Base-by-base conservation (phyloP, 2,888 invertebrate genomes). In the Mesoligia furuncula region DNA sequence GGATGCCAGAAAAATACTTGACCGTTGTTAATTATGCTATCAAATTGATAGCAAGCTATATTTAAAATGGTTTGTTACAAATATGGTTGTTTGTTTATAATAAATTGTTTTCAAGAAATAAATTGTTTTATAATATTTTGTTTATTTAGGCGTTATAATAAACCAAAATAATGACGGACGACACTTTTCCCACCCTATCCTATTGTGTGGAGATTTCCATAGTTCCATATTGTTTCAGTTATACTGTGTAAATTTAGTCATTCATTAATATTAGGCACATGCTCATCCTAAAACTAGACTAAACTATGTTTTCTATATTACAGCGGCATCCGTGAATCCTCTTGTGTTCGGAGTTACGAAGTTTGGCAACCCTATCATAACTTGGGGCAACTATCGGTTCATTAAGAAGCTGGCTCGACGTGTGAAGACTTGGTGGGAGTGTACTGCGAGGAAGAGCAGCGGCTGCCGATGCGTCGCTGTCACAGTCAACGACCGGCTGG, bases 341-440 rank as follows among this genome's bases (percentile, higher is more conserved):
- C 87, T 95, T 13, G 93, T 92, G 71, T 95, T 94, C 79, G 94
- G 93, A 71, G 91, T 87, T 75, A 95, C 95, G 0, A 93, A 90
- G 82, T 95, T 94, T 54, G 95, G 96, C 0, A 95, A 96, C 78
- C 95, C 95, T 0, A 93, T 92, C 1, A 95, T 96, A 59, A 89
- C 90, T 51, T 96, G 96, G 95, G 96, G 95, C n/a, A 94, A 93
- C 67, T 95, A 95, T 81, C 91, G 95, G 57, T 96, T 96, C 75
- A 92, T 92, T 27, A 96, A 95, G 88, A 96, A 96, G 86, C 81
- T 96, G 79, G 86, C 90, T 13, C 90, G 96, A 0, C 91, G 93
- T 24, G 76, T 90, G 51, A 96, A 95, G 89, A 95, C 95, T 31
- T 96, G 95, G 95, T 96, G 96, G 96, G 95, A 95, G 88, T 96